These are phyloP conservation scores for Agrochola litura DNA, from an alignment of 2,888 invertebrate genomes.

Conservation along the genomic window DNA sequence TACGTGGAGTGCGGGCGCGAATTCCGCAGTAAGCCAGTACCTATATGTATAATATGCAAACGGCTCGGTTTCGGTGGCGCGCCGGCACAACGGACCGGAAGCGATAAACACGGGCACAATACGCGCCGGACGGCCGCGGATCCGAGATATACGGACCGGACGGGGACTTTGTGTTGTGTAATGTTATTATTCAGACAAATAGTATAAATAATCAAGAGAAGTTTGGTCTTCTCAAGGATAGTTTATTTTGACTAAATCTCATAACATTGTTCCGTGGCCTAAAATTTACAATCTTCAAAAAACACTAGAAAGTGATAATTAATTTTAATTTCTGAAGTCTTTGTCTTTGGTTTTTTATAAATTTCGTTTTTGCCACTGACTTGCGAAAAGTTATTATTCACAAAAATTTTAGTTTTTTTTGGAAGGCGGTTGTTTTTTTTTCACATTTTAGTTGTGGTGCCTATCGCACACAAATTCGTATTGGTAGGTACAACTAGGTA, in stretches of 20 bases:
- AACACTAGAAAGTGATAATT: too few species aligned
- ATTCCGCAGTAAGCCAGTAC: conserved; percentile 24
- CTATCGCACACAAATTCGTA: too few species aligned
- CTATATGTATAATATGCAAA: conserved; percentile 51
- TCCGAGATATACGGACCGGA: conserved; percentile 57
- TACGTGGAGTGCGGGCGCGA: conserved; percentile 7
- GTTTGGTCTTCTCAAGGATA: conserved; percentile 1
- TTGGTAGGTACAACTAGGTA: too few species aligned
- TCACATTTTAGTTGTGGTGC: too few species aligned
- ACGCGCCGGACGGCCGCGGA: conserved; percentile 56
- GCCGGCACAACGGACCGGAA: conserved; percentile 61
- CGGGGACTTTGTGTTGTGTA: conserved; percentile 52
- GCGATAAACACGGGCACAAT: conserved; percentile 60
- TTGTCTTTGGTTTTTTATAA: too few species aligned
- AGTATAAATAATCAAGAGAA: conserved; percentile 30
- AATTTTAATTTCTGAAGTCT: too few species aligned
- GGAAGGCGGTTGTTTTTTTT: too few species aligned
- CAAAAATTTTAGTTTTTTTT: too few species aligned
- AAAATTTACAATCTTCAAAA: background rate
- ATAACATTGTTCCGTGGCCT: background rate
- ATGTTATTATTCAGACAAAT: conserved; percentile 53
- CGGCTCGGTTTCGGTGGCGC: conserved; percentile 56
- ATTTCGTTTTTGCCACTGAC: too few species aligned
- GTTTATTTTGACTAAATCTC: background rate
- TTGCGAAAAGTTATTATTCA: too few species aligned